These are phyloP conservation scores for Amyelois transitella DNA, from an alignment of 1,140 invertebrate species.

Conservation along the genomic window DNA sequence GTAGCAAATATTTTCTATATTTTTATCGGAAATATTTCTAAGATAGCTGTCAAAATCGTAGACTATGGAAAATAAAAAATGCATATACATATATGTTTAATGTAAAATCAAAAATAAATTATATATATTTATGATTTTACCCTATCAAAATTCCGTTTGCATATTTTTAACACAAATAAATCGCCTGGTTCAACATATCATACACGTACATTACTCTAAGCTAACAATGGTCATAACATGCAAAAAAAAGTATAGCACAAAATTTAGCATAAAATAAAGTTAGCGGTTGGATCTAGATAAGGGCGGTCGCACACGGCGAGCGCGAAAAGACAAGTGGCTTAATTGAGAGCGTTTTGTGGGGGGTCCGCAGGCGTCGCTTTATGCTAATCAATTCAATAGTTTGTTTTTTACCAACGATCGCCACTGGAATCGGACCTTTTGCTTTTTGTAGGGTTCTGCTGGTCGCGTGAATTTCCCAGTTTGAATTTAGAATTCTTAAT, in stretches of 20 bases:
- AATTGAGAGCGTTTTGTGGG: slow-evolving; percentile 59
- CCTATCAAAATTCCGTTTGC: too few relatives aligned
- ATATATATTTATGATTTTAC: too few relatives aligned
- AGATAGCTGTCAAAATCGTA: too few relatives aligned
- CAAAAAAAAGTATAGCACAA: slow-evolving; percentile 8
- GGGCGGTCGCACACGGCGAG: slow-evolving; percentile 40
- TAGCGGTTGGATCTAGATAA: slow-evolving; percentile 47
- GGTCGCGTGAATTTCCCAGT: slow-evolving; percentile 19
- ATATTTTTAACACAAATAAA: too few relatives aligned
- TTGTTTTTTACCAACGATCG: slow-evolving; percentile 60
- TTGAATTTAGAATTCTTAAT: slow-evolving; percentile 2
- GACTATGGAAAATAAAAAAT: too few relatives aligned
- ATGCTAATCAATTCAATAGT: slow-evolving; percentile 68
- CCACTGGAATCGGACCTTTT: slow-evolving; percentile 38
- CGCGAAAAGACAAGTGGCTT: slow-evolving; percentile 63
- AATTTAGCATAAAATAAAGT: slow-evolving; percentile 52
- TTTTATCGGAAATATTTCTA: not conserved
- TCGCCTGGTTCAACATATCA: too few relatives aligned
- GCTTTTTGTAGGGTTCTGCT: slow-evolving; percentile 40
- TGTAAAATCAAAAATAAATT: too few relatives aligned
- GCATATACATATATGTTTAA: too few relatives aligned
- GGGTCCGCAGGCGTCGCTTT: slow-evolving; percentile 58
- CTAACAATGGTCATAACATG: not conserved
- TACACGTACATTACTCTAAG: too few relatives aligned
- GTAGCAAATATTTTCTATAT: too few relatives aligned